A percentile compares a stretch with the other conserved stretches of the same genome.
Evolutionary conservation across 2,797 vertebrate species (phyloP).

Genomic region (Telmatherina bonti): DNA sequence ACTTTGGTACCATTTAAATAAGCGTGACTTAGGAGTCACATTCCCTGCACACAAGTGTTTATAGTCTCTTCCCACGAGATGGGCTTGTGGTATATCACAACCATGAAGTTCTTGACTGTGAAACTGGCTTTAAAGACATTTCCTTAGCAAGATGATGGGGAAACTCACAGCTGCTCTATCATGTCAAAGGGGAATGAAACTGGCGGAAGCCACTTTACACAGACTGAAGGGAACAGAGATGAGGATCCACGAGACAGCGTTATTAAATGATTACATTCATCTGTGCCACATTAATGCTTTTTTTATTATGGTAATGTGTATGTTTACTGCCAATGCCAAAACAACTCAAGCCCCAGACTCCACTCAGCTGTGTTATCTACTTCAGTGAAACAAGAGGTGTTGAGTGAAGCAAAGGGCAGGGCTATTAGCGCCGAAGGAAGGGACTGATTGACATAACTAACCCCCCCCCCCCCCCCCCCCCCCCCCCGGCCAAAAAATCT

Average conservation of each 20-base stretch:
- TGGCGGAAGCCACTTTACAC: constrained; percentile 13
- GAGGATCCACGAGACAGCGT: constrained; percentile 53
- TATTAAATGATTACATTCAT: constrained; percentile 72
- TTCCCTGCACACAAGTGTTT: not conserved
- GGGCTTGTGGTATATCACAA: constrained; percentile 2
- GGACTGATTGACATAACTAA: constrained; percentile 27
- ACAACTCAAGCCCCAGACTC: constrained; percentile 45
- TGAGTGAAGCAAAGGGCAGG: constrained; percentile 30
- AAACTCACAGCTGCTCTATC: constrained; percentile 12
- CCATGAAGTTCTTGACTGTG: constrained; percentile 8
- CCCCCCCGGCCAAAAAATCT: too few relatives aligned
- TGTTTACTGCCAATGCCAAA: constrained; percentile 77
- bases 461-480: not conserved
- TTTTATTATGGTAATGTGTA: constrained; percentile 65
- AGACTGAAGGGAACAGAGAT: constrained; percentile 26
- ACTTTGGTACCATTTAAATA: constrained; percentile 73
- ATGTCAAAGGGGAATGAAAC: constrained; percentile 7
- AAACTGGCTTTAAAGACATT: constrained; percentile 6
- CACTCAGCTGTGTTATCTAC: constrained; percentile 46
- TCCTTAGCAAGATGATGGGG: constrained; percentile 7
- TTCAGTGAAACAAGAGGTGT: constrained; percentile 38
- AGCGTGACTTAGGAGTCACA: constrained; percentile 6
- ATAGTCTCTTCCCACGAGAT: not conserved
- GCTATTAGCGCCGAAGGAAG: constrained; percentile 1
- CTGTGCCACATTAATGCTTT: constrained; percentile 70